A percentile compares a stretch with the other conserved stretches of the same genome.
These are phyloP conservation scores for Temnopleurus reevesii DNA, from an alignment of 53 echinoderm and acorn worm species.

Conservation along the genomic window DNA sequence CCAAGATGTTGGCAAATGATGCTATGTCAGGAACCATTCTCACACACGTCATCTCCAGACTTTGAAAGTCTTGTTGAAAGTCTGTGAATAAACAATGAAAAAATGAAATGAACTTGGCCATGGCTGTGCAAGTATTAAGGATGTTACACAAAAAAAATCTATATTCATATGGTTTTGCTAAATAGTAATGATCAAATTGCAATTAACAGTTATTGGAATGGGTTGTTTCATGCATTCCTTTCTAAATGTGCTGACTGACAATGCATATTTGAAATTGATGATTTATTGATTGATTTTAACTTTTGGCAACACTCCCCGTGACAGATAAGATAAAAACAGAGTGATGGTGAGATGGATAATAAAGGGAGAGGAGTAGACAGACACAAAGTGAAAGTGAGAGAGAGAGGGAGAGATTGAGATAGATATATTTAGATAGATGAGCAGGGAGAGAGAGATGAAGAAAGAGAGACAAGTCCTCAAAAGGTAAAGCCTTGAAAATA, in stretches of 20 bases:
- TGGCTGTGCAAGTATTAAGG: background rate
- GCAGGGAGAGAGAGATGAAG: background rate
- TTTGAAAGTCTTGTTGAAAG: conserved; percentile 23
- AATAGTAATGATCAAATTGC: too few species aligned
- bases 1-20: background rate
- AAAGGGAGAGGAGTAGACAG: background rate
- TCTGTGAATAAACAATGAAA: background rate
- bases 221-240: too few species aligned
- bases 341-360: too few species aligned
- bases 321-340: too few species aligned
- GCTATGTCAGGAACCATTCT: background rate
- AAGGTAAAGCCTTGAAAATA: background rate
- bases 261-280: too few species aligned
- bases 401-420: background rate
- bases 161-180: too few species aligned
- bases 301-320: too few species aligned
- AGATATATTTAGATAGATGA: background rate
- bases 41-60: conserved; percentile 19
- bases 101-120: background rate
- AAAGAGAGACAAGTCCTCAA: too few species aligned
- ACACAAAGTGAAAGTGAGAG: background rate
- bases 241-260: too few species aligned
- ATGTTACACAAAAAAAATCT: too few species aligned
- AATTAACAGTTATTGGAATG: too few species aligned
- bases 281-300: too few species aligned